Conservation (phyloP, 1,140 invertebrate genomes). For the Rhysida immarginata region DNA sequence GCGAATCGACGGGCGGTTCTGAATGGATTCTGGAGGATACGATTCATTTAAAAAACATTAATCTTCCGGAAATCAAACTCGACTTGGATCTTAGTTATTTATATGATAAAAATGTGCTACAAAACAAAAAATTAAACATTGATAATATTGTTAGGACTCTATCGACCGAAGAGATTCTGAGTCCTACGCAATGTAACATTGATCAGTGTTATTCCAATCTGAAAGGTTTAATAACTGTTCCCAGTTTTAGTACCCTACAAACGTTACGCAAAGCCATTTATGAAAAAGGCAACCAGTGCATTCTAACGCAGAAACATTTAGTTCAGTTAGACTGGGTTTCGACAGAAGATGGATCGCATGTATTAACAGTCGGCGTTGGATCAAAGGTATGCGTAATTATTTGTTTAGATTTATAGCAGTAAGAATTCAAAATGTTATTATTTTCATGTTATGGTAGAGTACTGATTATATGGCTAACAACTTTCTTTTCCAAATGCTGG, state of each 20-base stretch:
- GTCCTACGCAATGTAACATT: conserved; percentile 1
- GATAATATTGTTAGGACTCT: conserved; percentile 47
- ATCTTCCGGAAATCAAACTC: conserved; percentile 54
- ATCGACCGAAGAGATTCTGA: conserved; percentile 38
- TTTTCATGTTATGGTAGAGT: no score
- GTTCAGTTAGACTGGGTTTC: conserved; percentile 98
- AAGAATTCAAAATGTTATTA: no score
- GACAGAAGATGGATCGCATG: conserved; percentile 95
- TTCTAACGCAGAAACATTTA: conserved; percentile 46
- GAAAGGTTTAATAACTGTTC: conserved; percentile 59
- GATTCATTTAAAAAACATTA: conserved; percentile 75
- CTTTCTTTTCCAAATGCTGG: no score
- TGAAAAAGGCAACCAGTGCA: conserved; percentile 78
- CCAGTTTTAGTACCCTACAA: conserved; percentile 81
- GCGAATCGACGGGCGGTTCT: conserved; percentile 90
- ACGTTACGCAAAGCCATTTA: conserved; percentile 73
- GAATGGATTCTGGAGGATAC: conserved; percentile 99
- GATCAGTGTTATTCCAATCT: conserved; percentile 7
- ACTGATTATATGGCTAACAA: no score
- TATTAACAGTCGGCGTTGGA: conserved; percentile 89
- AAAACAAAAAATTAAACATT: conserved; percentile 51
- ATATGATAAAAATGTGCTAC: conserved; percentile 61
- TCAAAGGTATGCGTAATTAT: conserved; percentile 58
- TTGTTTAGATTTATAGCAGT: no score
- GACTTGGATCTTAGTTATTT: conserved; percentile 67